These are phyloP conservation scores for Gymnorhina tibicen DNA, from an alignment of 2,113 vertebrate genomes.

Conservation along the genomic window DNA sequence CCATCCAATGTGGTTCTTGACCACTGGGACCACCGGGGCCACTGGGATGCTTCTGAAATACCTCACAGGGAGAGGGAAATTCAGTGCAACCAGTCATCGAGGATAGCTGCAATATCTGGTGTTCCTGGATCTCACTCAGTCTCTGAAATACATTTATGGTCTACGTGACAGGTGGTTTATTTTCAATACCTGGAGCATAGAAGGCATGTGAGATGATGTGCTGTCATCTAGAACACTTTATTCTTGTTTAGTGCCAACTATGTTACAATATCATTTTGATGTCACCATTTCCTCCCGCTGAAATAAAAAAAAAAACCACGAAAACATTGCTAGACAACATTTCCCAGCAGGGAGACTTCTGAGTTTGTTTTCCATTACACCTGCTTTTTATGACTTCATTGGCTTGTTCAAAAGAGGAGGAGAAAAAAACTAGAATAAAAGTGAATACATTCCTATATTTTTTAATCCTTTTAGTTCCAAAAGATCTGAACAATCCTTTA, in stretches of 20 bases:
- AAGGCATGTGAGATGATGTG: slow-evolving; percentile 48
- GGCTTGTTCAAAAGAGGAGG: background rate
- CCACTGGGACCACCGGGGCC: background rate
- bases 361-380: slow-evolving; percentile 40
- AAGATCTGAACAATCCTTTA: slow-evolving; percentile 5
- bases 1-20: background rate
- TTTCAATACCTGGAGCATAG: slow-evolving; percentile 32
- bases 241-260: slow-evolving; percentile 53
- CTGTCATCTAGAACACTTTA: slow-evolving; percentile 62
- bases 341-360: slow-evolving; percentile 56
- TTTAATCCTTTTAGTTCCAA: background rate
- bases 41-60: background rate
- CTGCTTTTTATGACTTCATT: slow-evolving; percentile 53
- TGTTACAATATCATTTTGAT: slow-evolving; percentile 69
- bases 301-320: slow-evolving; percentile 18
- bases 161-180: slow-evolving; percentile 28
- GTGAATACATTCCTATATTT: background rate
- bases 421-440: background rate
- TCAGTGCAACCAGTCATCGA: background rate
- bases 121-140: slow-evolving; percentile 7
- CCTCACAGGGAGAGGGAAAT: background rate
- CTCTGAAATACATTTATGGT: background rate
- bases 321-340: slow-evolving; percentile 54
- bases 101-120: background rate
- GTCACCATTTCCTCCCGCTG: slow-evolving; percentile 47